Conservation (phyloP, 2,888 invertebrate genomes). For the Megaustenia siamemsis region DNA sequence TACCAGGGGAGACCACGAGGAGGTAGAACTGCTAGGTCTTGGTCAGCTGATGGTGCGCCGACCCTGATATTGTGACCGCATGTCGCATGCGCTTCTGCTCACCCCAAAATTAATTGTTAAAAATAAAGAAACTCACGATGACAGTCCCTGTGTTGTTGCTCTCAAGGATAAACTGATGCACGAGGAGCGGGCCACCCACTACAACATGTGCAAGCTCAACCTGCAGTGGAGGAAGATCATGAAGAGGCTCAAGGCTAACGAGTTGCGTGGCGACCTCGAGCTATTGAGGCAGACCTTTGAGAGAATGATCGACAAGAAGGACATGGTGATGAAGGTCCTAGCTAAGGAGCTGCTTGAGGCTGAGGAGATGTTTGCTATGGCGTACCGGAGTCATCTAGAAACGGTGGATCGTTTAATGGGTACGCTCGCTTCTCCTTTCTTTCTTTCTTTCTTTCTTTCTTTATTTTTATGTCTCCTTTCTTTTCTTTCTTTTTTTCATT, state of each 20-base stretch:
- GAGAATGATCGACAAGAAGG: conserved; percentile 80
- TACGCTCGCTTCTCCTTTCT: conserved; percentile 53
- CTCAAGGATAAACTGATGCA: conserved; percentile 79
- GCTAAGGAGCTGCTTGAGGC: conserved; percentile 79
- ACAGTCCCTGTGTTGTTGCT: too few relatives aligned
- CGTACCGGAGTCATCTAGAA: conserved; percentile 79
- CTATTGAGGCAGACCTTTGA: conserved; percentile 81
- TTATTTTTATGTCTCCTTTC: too few relatives aligned
- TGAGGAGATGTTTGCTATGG: conserved; percentile 80
- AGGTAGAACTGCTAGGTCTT: too few relatives aligned
- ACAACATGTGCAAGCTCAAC: conserved; percentile 79
- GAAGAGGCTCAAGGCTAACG: conserved; percentile 79
- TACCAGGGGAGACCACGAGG: too few relatives aligned
- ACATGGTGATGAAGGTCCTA: conserved; percentile 80
- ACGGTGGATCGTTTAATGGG: conserved; percentile 79
- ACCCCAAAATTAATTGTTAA: too few relatives aligned
- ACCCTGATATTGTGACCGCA: too few relatives aligned
- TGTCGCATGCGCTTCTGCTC: too few relatives aligned
- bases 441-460: background rate
- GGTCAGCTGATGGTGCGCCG: too few relatives aligned
- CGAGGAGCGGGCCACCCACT: conserved; percentile 79
- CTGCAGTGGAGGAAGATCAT: conserved; percentile 80
- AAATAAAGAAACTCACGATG: too few relatives aligned
- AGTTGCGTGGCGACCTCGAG: conserved; percentile 80
- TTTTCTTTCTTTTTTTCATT: background rate